Conservation (phyloP, 2,113 vertebrate species). For the Papio anubis region DNA sequence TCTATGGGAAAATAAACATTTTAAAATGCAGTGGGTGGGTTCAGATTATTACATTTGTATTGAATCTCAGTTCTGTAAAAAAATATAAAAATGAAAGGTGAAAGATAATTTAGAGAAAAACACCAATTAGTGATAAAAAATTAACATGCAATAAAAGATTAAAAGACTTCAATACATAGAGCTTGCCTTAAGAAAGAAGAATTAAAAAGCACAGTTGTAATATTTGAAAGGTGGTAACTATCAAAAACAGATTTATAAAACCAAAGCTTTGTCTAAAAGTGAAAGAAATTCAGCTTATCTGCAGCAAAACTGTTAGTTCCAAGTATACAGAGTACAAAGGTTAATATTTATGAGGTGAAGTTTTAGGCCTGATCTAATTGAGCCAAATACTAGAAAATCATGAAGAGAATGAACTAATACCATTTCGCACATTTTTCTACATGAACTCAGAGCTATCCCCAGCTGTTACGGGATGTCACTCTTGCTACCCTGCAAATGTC, state of each 20-base stretch:
- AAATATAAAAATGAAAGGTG: background rate
- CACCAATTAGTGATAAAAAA: background rate
- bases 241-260: background rate
- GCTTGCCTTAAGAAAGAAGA: slow-evolving; percentile 17
- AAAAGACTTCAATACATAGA: background rate
- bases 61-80: background rate
- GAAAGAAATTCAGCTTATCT: background rate
- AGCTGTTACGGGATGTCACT: rapidly evolving
- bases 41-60: background rate
- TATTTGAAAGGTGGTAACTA: background rate
- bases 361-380: background rate
- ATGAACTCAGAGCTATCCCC: rapidly evolving
- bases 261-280: background rate
- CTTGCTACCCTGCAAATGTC: background rate
- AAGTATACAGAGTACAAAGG: background rate
- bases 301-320: background rate
- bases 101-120: background rate
- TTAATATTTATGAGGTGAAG: background rate
- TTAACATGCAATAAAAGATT: background rate
- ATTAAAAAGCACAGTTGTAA: background rate
- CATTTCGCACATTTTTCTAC: background rate
- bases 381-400: background rate
- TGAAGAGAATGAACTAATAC: rapidly evolving
- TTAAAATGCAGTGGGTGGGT: background rate
- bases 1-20: slow-evolving; percentile 11